These are phyloP conservation scores for Haemorhous mexicanus DNA, from an alignment of 2,113 vertebrate genomes.

Conservation along the genomic window DNA sequence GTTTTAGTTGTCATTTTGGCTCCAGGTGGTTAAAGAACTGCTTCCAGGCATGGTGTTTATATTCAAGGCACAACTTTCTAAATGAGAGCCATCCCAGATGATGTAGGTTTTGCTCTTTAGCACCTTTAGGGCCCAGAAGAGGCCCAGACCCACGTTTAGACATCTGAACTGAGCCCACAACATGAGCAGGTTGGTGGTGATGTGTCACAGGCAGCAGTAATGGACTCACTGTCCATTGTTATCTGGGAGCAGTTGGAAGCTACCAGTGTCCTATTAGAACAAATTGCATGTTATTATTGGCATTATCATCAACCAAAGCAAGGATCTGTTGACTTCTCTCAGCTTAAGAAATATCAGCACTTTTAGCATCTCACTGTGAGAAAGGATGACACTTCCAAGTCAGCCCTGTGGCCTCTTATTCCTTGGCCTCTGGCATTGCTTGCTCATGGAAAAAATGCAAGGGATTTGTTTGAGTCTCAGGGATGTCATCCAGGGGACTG, in stretches of 20 bases:
- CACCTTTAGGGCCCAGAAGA: neutral
- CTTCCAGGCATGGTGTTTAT: neutral
- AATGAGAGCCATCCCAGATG: neutral
- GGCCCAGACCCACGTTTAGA: neutral
- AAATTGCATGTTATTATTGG: neutral
- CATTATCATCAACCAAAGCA: neutral
- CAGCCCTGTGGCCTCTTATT: neutral
- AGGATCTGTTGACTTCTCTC: neutral
- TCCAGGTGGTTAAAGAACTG: neutral
- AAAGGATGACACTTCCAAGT: neutral
- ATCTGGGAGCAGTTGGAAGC: neutral
- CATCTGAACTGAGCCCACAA: neutral
- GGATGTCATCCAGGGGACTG: neutral
- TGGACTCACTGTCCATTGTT: neutral
- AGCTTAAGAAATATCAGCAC: neutral
- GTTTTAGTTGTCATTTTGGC: neutral
- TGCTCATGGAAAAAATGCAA: neutral
- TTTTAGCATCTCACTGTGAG: neutral
- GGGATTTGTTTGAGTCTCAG: neutral
- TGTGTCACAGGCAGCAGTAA: neutral
- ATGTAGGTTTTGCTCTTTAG: neutral
- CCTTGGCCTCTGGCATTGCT: neutral
- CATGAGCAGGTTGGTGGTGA: neutral
- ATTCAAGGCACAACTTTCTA: neutral
- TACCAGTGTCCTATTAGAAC: neutral